A percentile compares a stretch with the other conserved stretches of the same genome.
phyloP scores from a whole-genome alignment of 2,797 vertebrate species.

The Cygnus olor region DNA sequence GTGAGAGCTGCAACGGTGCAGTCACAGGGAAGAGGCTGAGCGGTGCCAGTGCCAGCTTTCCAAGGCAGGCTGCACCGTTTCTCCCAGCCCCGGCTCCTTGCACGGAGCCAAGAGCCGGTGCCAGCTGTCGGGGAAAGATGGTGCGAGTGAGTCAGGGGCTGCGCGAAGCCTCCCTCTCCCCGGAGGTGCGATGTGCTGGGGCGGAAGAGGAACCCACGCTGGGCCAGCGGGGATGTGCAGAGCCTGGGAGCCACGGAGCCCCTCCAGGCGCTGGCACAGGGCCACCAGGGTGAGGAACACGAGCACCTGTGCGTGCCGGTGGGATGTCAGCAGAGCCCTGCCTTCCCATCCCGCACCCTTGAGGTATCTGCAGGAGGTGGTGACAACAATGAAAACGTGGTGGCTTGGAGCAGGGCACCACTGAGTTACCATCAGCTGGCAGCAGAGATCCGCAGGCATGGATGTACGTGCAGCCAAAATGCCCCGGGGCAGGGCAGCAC shows the following conservation, averaged over 20 bases:
- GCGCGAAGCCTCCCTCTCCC: fast-evolving
- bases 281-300: too few relatives aligned
- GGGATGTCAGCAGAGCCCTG: neutral
- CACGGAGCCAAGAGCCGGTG: neutral
- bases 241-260: fast-evolving
- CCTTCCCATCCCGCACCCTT: fast-evolving
- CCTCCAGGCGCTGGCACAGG: neutral
- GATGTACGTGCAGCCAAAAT: neutral
- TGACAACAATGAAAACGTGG: too few relatives aligned
- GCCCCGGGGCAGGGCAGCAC: neutral
- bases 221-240: fast-evolving
- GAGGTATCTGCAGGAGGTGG: neutral
- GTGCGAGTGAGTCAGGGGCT: neutral
- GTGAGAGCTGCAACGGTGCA: neutral
- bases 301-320: too few relatives aligned
- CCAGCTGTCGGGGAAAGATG: neutral
- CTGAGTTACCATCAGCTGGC: fast-evolving
- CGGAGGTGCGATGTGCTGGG: fast-evolving
- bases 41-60: neutral
- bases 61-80: neutral
- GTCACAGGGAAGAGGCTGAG: fast-evolving
- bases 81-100: neutral
- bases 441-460: neutral
- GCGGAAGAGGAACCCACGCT: neutral
- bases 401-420: neutral